Percentiles rank a stretch among this genome's conserved stretches.
phyloP scores from a whole-genome alignment of 2,113 vertebrate genomes.

The Todiramphus chloris region DNA sequence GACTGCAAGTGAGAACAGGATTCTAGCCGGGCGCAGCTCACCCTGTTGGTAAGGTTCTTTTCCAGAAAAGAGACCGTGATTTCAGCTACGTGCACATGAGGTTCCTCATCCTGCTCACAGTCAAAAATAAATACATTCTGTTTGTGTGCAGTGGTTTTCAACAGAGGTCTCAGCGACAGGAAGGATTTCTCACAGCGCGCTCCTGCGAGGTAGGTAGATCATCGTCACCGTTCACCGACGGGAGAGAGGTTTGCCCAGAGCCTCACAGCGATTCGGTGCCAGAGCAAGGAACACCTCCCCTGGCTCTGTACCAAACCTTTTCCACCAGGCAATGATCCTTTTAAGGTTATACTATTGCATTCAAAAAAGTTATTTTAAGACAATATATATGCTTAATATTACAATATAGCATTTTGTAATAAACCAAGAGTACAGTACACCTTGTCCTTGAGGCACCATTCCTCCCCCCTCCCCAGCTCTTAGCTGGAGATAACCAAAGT shows the following conservation, averaged over 20 bases:
- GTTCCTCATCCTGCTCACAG: neutral
- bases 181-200: neutral
- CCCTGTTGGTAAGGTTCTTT: neutral
- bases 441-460: neutral
- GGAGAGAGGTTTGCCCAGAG: neutral
- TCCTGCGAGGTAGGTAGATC: conserved; percentile 44
- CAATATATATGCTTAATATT: neutral
- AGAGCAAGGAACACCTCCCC: neutral
- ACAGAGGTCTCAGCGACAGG: neutral
- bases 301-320: neutral
- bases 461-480: neutral
- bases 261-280: neutral
- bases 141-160: neutral
- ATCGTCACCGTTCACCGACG: neutral
- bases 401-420: neutral
- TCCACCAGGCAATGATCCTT: neutral
- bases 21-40: neutral
- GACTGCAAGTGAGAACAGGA: neutral
- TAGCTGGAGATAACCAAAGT: neutral
- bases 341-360: conserved; percentile 4
- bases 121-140: conserved; percentile 19
- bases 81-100: neutral
- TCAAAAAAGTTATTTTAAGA: conserved; percentile 27
- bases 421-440: conserved; percentile 23
- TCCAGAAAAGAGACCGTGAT: neutral